Percentiles rank a stretch among this genome's conserved stretches.
phyloP scores from a whole-genome alignment of 2,113 vertebrate genomes.

The Mixornis gularis region DNA sequence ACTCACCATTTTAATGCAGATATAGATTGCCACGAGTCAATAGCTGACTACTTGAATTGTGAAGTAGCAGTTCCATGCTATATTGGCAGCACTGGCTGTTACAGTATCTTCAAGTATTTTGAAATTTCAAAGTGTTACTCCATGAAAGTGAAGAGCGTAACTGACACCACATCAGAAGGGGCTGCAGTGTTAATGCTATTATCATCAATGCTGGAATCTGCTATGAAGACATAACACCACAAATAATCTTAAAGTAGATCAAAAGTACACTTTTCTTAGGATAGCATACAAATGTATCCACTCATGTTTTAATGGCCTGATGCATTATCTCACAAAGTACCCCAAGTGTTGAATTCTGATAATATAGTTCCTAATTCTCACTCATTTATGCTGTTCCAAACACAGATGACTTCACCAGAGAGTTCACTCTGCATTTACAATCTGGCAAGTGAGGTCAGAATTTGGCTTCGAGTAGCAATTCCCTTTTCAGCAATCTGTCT shows the following conservation, averaged over 20 bases:
- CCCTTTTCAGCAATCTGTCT: not conserved
- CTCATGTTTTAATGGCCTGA: not conserved
- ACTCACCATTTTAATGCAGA: slow-evolving; percentile 83
- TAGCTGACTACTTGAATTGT: slow-evolving; percentile 80
- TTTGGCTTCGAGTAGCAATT: not conserved
- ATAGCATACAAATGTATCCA: fast-evolving
- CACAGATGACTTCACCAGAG: not conserved
- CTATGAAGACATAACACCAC: slow-evolving; percentile 10
- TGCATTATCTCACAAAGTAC: not conserved
- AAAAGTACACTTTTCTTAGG: not conserved
- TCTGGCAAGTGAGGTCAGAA: not conserved
- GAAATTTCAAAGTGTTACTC: slow-evolving; percentile 68
- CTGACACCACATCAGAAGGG: slow-evolving; percentile 16
- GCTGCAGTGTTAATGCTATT: slow-evolving; percentile 15
- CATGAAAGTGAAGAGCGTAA: slow-evolving; percentile 35
- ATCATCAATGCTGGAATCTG: not conserved
- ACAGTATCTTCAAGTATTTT: slow-evolving; percentile 68
- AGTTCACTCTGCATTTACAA: not conserved
- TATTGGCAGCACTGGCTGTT: slow-evolving; percentile 68
- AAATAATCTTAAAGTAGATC: not conserved
- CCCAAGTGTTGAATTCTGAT: not conserved
- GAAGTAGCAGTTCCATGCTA: slow-evolving; percentile 67
- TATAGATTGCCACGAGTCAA: slow-evolving; percentile 82
- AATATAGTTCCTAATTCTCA: not conserved
- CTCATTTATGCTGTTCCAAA: not conserved